Base-by-base conservation (phyloP, 92 coral and sea anemone genomes). In the Blastomussa wellsi region DNA sequence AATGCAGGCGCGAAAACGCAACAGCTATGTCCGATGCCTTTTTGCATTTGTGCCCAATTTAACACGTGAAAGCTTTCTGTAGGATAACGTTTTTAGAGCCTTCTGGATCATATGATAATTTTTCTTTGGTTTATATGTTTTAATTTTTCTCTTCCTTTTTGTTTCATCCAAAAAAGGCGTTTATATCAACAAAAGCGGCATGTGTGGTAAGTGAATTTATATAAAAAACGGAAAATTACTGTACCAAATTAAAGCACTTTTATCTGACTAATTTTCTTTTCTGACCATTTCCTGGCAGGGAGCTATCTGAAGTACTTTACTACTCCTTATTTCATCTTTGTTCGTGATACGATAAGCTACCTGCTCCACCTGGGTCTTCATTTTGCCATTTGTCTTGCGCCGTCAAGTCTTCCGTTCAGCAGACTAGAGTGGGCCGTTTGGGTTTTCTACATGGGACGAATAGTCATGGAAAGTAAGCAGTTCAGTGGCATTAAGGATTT, bases 361-460 rank as follows among this genome's bases (percentile, higher is more conserved):
- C 81, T 77, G 67, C 41, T 53, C 81, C 81, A 77, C 26, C 81
- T 77, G 4, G 81, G 81, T 20, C 69, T 77, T 20, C 81, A 77
- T 37, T 77, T 77, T 33, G 69, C 68, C 31, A 31, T 51, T 11
- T 77, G 81, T 36, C 68, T 77, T 32, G 47, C 81, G 31, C 69
- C 81, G 31, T 77, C 81, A 24, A 52, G 81, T 1, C 33, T 77
- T 20, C 35, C 81, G 47, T 52, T 77, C 35, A 77, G 48, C 31
- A 11, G 33, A 31, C 47, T 77, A 10, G 81, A 77, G 81, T 77
- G 81, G 81, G 81, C 81, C 48, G 22, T 77, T 33, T 77, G 81
- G 66, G 51, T 35, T 4, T 55, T 77, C 68, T 77, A 52, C 49
- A 55, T 77, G 81, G 81, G 47, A 10, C 62, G 81, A 33, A 22